Percentiles rank a stretch among this genome's conserved stretches.
phyloP scores from a whole-genome alignment of 2,888 invertebrate species.

The Scotopteryx bipunctaria region DNA sequence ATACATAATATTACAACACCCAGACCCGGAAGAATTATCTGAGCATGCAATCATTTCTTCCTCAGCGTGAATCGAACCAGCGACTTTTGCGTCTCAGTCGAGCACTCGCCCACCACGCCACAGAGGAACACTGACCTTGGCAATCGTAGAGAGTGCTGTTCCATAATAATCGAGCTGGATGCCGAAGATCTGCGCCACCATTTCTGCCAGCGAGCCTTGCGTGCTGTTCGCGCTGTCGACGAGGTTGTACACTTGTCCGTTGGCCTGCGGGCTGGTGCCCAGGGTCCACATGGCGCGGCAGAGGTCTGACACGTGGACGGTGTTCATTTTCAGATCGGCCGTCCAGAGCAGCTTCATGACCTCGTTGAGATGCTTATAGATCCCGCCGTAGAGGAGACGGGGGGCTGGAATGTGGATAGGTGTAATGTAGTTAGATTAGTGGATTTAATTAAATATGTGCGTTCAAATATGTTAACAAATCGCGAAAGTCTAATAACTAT shows the following conservation, averaged over 20 bases:
- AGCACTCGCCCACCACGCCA: too few species aligned
- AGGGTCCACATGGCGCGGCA: constrained; percentile 92
- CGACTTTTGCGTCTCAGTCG: too few species aligned
- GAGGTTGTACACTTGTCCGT: constrained; percentile 89
- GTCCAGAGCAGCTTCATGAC: constrained; percentile 97
- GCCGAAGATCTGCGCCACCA: constrained; percentile 91
- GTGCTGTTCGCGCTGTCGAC: constrained; percentile 93
- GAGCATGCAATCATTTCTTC: too few species aligned
- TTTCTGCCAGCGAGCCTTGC: constrained; percentile 91
- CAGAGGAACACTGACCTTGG: too few species aligned
- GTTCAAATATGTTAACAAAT: too few species aligned
- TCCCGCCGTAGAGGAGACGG: constrained; percentile 92
- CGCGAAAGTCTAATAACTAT: too few species aligned
- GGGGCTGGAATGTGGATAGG: constrained; percentile 91
- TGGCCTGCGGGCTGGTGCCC: constrained; percentile 75
- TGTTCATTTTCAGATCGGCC: constrained; percentile 91
- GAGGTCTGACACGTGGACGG: constrained; percentile 93
- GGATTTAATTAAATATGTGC: too few species aligned
- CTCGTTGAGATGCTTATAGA: constrained; percentile 94
- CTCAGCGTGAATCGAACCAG: too few species aligned
- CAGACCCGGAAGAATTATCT: too few species aligned
- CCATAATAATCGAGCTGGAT: constrained; percentile 95
- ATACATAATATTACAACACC: too few species aligned
- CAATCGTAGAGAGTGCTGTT: constrained; percentile 89
- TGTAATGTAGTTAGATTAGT: too few species aligned